phyloP scores from a whole-genome alignment of 37 sponge, comb jelly and placozoan species.

The Halichondria panicea region DNA sequence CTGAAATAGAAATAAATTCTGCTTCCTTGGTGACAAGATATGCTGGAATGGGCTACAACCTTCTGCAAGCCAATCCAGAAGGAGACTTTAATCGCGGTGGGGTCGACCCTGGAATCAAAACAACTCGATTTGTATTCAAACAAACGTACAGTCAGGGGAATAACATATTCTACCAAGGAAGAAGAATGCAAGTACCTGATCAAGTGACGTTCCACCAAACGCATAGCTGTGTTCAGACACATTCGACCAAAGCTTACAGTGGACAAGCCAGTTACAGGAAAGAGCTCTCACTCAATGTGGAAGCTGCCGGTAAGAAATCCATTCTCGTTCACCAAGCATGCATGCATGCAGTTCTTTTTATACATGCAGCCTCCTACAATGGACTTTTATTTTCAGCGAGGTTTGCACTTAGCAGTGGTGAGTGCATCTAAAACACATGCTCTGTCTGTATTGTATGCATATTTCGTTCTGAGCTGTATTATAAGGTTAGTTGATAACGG shows the following conservation, averaged over 20 bases:
- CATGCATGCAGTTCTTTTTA: background rate
- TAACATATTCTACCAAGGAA: background rate
- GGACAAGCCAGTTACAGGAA: background rate
- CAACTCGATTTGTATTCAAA: background rate
- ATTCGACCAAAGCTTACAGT: background rate
- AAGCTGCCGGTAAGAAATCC: background rate
- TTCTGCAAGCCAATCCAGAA: background rate
- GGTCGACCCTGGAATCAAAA: background rate
- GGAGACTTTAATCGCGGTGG: background rate
- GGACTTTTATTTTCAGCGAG: background rate
- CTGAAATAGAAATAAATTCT: no score
- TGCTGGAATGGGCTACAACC: slow-evolving; percentile 10
- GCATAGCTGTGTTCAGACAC: background rate
- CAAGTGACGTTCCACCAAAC: background rate
- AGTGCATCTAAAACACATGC: background rate
- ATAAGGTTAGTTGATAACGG: background rate
- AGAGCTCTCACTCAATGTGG: background rate
- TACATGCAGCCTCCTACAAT: background rate
- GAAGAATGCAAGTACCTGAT: background rate
- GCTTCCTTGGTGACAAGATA: background rate
- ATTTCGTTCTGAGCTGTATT: background rate
- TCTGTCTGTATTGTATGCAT: background rate
- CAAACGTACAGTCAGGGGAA: background rate
- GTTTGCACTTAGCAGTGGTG: background rate
- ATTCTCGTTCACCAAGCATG: background rate